A percentile compares a stretch with the other conserved stretches of the same genome.
These are phyloP conservation scores for Eulemur coronatus DNA, from an alignment of 2,797 vertebrate genomes.

Conservation along the genomic window DNA sequence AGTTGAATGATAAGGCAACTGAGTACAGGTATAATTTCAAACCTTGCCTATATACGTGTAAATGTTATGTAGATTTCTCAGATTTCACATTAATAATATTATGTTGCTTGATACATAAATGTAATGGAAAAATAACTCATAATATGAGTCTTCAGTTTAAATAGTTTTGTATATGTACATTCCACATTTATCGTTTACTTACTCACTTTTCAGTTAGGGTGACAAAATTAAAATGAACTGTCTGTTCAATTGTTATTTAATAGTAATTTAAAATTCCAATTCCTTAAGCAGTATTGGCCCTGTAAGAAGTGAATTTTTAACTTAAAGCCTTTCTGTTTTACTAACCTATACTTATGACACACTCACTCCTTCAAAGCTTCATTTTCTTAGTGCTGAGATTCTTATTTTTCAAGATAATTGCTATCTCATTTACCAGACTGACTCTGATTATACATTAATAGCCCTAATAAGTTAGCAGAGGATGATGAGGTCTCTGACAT, in stretches of 20 bases:
- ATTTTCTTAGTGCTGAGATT: background rate
- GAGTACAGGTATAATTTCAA: background rate
- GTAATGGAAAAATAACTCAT: background rate
- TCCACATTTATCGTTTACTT: background rate
- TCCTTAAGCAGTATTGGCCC: background rate
- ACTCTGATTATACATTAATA: background rate
- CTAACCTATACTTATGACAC: too few species aligned
- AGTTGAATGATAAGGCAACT: background rate
- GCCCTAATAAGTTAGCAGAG: background rate
- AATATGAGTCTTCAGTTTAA: background rate
- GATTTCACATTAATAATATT: background rate
- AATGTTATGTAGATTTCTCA: background rate
- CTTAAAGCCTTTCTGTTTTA: background rate
- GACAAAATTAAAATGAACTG: background rate
- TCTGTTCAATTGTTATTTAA: background rate
- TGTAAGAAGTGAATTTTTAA: background rate
- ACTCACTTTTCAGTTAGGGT: background rate
- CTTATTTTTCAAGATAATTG: background rate
- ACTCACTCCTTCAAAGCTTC: background rate
- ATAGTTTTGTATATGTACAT: background rate
- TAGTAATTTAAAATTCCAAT: background rate
- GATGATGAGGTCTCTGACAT: background rate
- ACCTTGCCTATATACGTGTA: background rate
- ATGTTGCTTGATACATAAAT: background rate
- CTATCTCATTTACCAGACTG: background rate